phyloP scores from a whole-genome alignment of 2,797 vertebrate genomes.

The Enteromius unitaeniatus region DNA sequence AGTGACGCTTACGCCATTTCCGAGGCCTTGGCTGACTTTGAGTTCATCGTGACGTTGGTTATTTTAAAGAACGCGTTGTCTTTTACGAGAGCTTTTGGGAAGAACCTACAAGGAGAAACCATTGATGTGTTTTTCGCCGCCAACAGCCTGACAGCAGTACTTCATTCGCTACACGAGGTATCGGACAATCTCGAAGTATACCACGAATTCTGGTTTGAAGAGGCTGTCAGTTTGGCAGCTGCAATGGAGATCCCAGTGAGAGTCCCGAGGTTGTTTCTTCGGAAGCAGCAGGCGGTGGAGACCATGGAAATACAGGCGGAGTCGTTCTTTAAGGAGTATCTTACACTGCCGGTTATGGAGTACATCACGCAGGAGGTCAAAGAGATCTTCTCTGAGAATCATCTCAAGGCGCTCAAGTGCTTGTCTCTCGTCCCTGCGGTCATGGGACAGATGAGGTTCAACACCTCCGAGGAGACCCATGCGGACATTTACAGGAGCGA shows the following conservation, averaged over 20 bases:
- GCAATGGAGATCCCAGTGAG: slow-evolving; percentile 84
- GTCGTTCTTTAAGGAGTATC: slow-evolving; percentile 90
- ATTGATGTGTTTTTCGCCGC: slow-evolving; percentile 92
- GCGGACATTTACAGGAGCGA: slow-evolving; percentile 90
- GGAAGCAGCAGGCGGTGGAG: slow-evolving; percentile 81
- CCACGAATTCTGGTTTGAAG: slow-evolving; percentile 98
- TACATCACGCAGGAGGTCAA: slow-evolving; percentile 92
- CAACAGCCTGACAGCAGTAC: slow-evolving; percentile 90
- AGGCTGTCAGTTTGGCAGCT: slow-evolving; percentile 85
- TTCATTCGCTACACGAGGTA: slow-evolving; percentile 94
- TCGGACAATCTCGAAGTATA: slow-evolving; percentile 97
- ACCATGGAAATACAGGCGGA: slow-evolving; percentile 84
- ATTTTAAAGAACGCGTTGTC: slow-evolving; percentile 91
- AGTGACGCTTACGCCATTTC: slow-evolving; percentile 83
- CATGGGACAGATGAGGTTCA: slow-evolving; percentile 98
- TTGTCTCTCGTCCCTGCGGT: slow-evolving; percentile 92
- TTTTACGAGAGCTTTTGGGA: slow-evolving; percentile 94
- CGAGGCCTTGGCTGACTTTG: slow-evolving; percentile 89
- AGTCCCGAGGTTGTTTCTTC: slow-evolving; percentile 85
- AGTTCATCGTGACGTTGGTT: slow-evolving; percentile 88
- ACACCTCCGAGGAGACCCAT: slow-evolving; percentile 90
- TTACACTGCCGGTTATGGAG: slow-evolving; percentile 87
- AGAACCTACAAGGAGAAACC: slow-evolving; percentile 91
- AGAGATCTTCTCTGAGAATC: slow-evolving; percentile 93
- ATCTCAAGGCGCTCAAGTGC: slow-evolving; percentile 92